Conservation (phyloP, 1,140 invertebrate species). For the Acromyrmex charruanus region DNA sequence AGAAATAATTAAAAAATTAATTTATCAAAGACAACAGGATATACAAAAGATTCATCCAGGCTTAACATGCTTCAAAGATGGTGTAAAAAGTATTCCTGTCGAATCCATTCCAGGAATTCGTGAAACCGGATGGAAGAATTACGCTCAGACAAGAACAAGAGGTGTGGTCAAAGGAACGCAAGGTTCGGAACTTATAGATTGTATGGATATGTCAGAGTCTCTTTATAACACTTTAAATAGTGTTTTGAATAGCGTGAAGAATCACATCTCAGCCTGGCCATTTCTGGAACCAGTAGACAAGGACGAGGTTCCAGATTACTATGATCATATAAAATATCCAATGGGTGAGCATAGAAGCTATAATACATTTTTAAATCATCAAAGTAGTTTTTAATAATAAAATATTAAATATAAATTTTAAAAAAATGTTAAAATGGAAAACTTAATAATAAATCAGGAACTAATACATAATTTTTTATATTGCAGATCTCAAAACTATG, state of each 20-base stretch:
- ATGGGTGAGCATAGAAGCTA: slow-evolving; percentile 92
- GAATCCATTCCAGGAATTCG: slow-evolving; percentile 95
- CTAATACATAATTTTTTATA: slow-evolving; percentile 12
- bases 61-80: slow-evolving; percentile 96
- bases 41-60: slow-evolving; percentile 95
- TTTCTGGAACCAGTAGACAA: slow-evolving; percentile 97
- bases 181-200: slow-evolving; percentile 87
- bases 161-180: slow-evolving; percentile 88
- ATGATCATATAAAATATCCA: slow-evolving; percentile 98
- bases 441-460: neutral
- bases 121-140: slow-evolving; percentile 92
- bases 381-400: neutral
- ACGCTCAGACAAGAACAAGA: slow-evolving; percentile 88
- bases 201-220: slow-evolving; percentile 90
- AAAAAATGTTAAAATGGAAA: neutral
- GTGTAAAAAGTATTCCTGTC: slow-evolving; percentile 93
- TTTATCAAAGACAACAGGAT: slow-evolving; percentile 94
- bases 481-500: slow-evolving; percentile 95
- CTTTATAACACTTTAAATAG: slow-evolving; percentile 91
- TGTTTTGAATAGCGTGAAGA: slow-evolving; percentile 93
- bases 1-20: slow-evolving; percentile 96
- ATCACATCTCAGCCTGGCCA: slow-evolving; percentile 96
- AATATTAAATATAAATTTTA: neutral
- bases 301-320: slow-evolving; percentile 97
- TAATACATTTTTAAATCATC: neutral